phyloP scores from a whole-genome alignment of 2,797 vertebrate genomes.

The Molossus alvarezi region DNA sequence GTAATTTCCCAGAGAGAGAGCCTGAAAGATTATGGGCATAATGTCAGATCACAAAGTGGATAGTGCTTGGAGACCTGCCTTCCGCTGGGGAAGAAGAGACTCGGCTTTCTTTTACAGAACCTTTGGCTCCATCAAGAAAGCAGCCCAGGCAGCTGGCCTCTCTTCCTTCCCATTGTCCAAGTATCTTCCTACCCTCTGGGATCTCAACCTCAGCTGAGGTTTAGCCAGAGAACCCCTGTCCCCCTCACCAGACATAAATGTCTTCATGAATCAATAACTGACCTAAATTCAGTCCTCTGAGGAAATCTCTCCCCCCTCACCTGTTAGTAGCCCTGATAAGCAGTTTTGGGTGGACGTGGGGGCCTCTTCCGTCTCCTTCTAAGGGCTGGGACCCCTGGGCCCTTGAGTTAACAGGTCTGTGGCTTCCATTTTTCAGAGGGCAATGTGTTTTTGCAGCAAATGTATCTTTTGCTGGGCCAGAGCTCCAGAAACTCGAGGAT shows the following conservation, averaged over 20 bases:
- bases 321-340: neutral
- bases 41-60: constrained; percentile 72
- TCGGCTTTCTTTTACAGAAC: constrained; percentile 27
- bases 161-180: neutral
- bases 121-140: neutral
- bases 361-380: neutral
- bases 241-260: neutral
- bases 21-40: constrained; percentile 56
- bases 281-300: neutral
- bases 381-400: neutral
- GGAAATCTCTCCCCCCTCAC: neutral
- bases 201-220: neutral
- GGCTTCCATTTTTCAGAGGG: constrained; percentile 59
- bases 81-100: neutral
- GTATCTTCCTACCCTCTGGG: neutral
- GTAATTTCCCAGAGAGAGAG: constrained; percentile 76
- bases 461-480: neutral
- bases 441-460: constrained; percentile 28
- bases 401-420: neutral
- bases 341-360: neutral
- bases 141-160: neutral
- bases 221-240: neutral
- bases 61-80: constrained; percentile 11
- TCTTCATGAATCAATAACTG: neutral
- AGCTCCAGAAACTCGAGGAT: constrained; percentile 11